Evolutionary conservation across 2,797 vertebrate genomes (phyloP).

Genomic region (Bradypus variegatus): DNA sequence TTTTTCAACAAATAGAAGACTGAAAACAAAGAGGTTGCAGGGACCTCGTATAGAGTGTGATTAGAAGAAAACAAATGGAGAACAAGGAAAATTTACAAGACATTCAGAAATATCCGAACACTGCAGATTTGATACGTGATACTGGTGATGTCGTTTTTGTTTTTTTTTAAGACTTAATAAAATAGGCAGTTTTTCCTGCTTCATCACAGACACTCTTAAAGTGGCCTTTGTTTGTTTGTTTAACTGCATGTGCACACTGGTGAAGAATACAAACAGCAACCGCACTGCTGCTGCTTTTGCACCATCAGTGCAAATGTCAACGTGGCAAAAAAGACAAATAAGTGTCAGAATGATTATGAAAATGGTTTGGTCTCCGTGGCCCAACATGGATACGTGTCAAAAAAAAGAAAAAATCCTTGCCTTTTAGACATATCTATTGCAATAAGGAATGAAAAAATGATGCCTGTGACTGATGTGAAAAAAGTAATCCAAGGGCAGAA

Average conservation of each 20-base stretch:
- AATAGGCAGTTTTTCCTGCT: not conserved
- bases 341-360: not conserved
- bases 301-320: not conserved
- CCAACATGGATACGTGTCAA: not conserved
- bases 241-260: not conserved
- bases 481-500: not conserved
- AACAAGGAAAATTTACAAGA: not conserved
- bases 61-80: not conserved
- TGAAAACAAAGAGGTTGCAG: not conserved
- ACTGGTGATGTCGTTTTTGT: not conserved
- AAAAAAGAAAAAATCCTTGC: not conserved
- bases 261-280: not conserved
- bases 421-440: not conserved
- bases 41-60: not conserved
- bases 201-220: not conserved
- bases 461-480: not conserved
- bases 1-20: not conserved
- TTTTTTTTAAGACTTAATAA: not conserved
- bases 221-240: not conserved
- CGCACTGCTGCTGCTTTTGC: not conserved
- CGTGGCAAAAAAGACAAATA: not conserved
- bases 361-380: not conserved
- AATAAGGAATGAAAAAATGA: not conserved
- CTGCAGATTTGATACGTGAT: not conserved
- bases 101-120: not conserved